Base-by-base conservation (phyloP, 1,140 invertebrate genomes). In the Zaprionus nigranus region DNA sequence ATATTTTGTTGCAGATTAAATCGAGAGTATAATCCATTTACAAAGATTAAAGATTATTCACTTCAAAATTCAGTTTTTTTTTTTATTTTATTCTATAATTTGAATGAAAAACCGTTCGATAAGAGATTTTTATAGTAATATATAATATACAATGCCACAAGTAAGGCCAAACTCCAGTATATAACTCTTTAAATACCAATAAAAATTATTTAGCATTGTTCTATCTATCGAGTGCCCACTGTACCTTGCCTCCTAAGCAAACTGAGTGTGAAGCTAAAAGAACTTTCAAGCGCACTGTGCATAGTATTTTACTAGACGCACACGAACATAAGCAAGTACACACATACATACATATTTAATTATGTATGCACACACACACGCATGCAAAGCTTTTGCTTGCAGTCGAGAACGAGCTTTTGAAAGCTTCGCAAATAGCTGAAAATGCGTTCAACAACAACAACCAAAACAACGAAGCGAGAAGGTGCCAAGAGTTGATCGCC, bases 381-480 rank as follows among this genome's bases (percentile, higher is more conserved):
- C 38, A 60, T 60, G 40, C n/a, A 74, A 57, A 75, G 72, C 72
- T 75, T 70, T 63, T 43, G 53, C 46, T 59, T 75, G 72, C 72
- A 75, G 38, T 69, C 49, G 57, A 56, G 65, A 62, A 74, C n/a
- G 22, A 75, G 72, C 72, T 75, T 75, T 74, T 58, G 61, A 76
- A 43, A 80, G 68, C 81, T 79, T 69, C 60, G 66, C 74, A 84
- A 81, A 85, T 69, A 40, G 72, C 34, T 62, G 59, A 76, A 72
- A 71, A 85, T 86, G 82, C 82, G 82, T 85, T 85, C 54, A 58
- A 40, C 30, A 71, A 57, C 72, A 77, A 78, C 30, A 71, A 49
- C 60, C 67, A 82, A 57, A 71, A 38, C 34, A 53, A 36, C 22
- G 38, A n/a, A 49, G 51, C 51, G 28, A 61, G 15, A 54, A 51